Conservation (phyloP, 2,888 invertebrate species). For the Philhelius pedissequus region DNA sequence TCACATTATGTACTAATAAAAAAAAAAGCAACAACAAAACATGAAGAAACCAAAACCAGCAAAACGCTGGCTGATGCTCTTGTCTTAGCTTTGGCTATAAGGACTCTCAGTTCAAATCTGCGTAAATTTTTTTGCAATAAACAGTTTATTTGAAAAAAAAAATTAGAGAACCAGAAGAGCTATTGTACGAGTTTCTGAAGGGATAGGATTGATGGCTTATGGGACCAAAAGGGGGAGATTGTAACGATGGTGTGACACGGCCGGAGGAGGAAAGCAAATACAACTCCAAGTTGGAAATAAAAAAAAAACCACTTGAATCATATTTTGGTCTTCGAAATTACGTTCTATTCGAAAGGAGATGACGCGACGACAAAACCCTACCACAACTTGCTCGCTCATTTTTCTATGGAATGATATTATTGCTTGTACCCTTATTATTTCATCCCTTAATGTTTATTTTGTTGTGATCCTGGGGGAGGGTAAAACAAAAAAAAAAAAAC, state of each 20-base stretch:
- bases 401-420: background rate
- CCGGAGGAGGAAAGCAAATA: background rate
- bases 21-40: background rate
- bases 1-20: constrained; percentile 4
- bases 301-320: constrained; percentile 29
- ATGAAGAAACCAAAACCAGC: background rate
- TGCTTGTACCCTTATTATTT: constrained; percentile 1
- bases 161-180: constrained; percentile 20
- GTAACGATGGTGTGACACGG: background rate
- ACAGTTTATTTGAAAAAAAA: constrained; percentile 43
- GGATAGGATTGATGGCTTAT: background rate
- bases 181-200: background rate
- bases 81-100: constrained; percentile 32
- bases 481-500: background rate
- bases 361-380: background rate
- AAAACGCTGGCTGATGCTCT: background rate
- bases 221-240: background rate
- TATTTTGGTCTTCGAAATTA: constrained; percentile 33
- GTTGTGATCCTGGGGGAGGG: background rate
- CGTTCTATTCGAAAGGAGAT: constrained; percentile 32
- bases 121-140: constrained; percentile 52
- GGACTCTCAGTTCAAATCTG: constrained; percentile 43
- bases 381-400: background rate
- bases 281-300: constrained; percentile 8
- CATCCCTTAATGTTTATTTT: background rate